Evolutionary conservation across 2,113 vertebrate species (phyloP).

Genomic region (Indri indri): DNA sequence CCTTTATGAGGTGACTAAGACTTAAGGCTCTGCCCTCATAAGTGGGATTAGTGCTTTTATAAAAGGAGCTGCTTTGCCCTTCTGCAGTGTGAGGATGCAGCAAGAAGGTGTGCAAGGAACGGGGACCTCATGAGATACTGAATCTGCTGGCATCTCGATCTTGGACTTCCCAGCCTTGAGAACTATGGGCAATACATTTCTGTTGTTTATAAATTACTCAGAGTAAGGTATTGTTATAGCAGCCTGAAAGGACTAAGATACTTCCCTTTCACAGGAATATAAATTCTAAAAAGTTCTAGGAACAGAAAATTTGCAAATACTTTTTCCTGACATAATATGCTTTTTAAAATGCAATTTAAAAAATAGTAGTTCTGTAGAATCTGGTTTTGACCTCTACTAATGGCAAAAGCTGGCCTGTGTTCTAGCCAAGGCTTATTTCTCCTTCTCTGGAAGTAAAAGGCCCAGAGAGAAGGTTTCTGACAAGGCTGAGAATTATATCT

Average conservation of each 20-base stretch:
- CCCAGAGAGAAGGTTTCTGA: not conserved
- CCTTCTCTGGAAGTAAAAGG: not conserved
- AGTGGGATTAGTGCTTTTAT: not conserved
- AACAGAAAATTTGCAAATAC: not conserved
- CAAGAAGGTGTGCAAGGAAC: not conserved
- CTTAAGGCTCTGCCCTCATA: not conserved
- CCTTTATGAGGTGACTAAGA: not conserved
- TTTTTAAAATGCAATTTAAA: constrained; percentile 12
- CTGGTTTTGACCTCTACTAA: not conserved
- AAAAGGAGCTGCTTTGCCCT: not conserved
- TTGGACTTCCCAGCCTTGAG: not conserved
- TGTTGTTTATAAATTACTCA: not conserved
- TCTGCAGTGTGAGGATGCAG: too few relatives aligned
- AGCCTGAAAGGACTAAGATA: not conserved
- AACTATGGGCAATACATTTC: not conserved
- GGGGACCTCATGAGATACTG: too few relatives aligned
- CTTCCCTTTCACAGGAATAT: not conserved
- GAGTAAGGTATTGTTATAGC: not conserved
- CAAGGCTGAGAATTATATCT: not conserved
- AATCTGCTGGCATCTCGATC: not conserved
- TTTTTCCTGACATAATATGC: not conserved
- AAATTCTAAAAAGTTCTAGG: not conserved
- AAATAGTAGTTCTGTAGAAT: not conserved
- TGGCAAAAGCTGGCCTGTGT: not conserved
- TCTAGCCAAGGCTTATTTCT: not conserved